phyloP scores from a whole-genome alignment of 37 sponge, comb jelly and placozoan species.

The Theonella swinhoei region DNA sequence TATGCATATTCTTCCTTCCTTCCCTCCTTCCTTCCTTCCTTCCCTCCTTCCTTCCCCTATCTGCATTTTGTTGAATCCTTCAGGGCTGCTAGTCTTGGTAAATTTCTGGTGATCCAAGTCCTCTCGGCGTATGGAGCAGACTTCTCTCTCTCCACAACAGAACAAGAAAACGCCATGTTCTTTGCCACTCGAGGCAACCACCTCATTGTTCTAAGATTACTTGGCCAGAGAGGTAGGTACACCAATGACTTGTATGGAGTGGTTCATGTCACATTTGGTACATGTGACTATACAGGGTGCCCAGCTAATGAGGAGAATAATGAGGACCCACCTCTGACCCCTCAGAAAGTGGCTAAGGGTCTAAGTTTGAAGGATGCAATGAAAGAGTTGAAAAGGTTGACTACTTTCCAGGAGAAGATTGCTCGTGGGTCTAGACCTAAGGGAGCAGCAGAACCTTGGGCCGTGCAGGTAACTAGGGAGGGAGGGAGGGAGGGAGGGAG shows the following conservation, averaged over 20 bases:
- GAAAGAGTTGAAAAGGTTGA: slow-evolving; percentile 89
- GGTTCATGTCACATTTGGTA: neutral
- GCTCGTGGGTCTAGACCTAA: slow-evolving; percentile 81
- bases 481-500: slow-evolving; percentile 3
- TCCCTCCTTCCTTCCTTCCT: slow-evolving; percentile 3
- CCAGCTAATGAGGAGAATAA: slow-evolving; percentile 67
- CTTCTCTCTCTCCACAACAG: slow-evolving; percentile 42
- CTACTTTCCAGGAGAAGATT: slow-evolving; percentile 75
- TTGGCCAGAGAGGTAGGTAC: slow-evolving; percentile 80
- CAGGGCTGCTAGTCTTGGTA: slow-evolving; percentile 75
- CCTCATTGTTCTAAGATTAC: slow-evolving; percentile 63
- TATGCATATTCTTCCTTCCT: too few relatives aligned
- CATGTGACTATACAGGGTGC: slow-evolving; percentile 53
- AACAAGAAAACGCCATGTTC: slow-evolving; percentile 76
- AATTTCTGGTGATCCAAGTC: slow-evolving; percentile 73
- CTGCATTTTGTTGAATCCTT: neutral
- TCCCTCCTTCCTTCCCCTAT: too few relatives aligned
- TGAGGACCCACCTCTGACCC: slow-evolving; percentile 60
- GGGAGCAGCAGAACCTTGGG: slow-evolving; percentile 85
- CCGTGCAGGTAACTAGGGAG: slow-evolving; percentile 58
- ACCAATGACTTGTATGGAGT: neutral
- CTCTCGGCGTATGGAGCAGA: slow-evolving; percentile 88
- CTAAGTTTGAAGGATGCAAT: slow-evolving; percentile 78
- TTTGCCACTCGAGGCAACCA: slow-evolving; percentile 54
- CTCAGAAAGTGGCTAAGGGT: slow-evolving; percentile 83